These are phyloP conservation scores for Euphonia xanthogaster DNA, from an alignment of 2,797 vertebrate genomes.

Conservation along the genomic window DNA sequence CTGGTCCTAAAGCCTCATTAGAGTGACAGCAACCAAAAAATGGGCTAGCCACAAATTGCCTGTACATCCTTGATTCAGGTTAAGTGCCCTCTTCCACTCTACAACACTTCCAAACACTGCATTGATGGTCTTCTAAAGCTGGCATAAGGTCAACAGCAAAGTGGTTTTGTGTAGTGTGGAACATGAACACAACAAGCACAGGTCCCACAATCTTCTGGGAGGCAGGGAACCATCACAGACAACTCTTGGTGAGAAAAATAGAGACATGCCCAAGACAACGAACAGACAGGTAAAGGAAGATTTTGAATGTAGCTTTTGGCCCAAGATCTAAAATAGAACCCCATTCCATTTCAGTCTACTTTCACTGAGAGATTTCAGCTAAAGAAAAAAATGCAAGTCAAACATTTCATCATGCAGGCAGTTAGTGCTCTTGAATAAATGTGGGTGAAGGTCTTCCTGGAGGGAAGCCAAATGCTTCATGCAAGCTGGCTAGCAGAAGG, in stretches of 20 bases:
- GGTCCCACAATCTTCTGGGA: background rate
- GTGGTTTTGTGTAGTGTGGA: background rate
- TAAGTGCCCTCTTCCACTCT: background rate
- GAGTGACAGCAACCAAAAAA: background rate
- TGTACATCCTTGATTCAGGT: background rate
- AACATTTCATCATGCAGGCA: background rate
- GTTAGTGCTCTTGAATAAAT: conserved; percentile 1
- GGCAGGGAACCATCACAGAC: background rate
- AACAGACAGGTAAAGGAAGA: background rate
- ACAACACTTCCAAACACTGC: background rate
- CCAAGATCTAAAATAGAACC: background rate
- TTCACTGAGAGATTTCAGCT: background rate
- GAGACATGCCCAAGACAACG: background rate
- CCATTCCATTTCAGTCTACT: background rate
- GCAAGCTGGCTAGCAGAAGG: conserved; percentile 13
- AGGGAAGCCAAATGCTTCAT: conserved; percentile 32
- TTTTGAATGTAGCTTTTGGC: background rate
- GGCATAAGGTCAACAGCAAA: background rate
- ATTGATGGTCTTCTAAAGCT: background rate
- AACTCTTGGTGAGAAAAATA: background rate
- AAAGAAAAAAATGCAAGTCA: background rate
- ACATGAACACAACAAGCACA: background rate
- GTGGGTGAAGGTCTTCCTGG: conserved; percentile 35
- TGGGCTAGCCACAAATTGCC: background rate
- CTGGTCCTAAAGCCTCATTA: background rate